Conservation (phyloP, 2,797 vertebrate species). For the Melanotaenia boesemani region DNA sequence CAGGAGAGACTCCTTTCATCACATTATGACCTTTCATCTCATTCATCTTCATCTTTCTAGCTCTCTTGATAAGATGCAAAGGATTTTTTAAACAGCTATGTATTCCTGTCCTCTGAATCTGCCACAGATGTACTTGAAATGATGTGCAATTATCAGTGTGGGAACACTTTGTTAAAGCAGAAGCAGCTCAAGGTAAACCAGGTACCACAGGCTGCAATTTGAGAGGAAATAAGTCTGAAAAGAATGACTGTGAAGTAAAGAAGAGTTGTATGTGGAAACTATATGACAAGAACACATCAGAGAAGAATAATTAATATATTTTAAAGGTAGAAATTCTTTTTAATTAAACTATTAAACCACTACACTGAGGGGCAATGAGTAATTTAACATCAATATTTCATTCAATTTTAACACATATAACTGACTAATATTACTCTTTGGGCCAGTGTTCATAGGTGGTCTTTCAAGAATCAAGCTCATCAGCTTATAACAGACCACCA, state of each 20-base stretch:
- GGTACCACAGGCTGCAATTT: neutral
- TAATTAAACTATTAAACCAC: too few species aligned
- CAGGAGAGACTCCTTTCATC: conserved; percentile 56
- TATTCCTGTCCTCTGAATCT: neutral
- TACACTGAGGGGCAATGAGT: too few species aligned
- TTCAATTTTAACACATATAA: too few species aligned
- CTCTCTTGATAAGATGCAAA: conserved; percentile 12
- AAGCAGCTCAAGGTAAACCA: conserved; percentile 1
- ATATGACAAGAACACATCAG: too few species aligned
- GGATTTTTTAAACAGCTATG: neutral
- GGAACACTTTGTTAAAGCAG: neutral
- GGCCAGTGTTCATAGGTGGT: too few species aligned
- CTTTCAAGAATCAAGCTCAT: too few species aligned
- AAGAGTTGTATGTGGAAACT: too few species aligned
- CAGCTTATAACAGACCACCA: too few species aligned
- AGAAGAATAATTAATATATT: too few species aligned
- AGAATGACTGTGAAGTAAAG: neutral
- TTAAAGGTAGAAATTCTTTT: too few species aligned
- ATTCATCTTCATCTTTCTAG: conserved; percentile 19
- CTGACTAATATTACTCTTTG: too few species aligned
- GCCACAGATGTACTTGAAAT: neutral
- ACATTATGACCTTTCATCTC: conserved; percentile 51
- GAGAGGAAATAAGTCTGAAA: neutral
- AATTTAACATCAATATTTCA: too few species aligned
- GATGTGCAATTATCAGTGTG: neutral